A percentile compares a stretch with the other conserved stretches of the same genome.
Conservation (phyloP, 2,888 invertebrate species). For the Ennomos erosarius region DNA sequence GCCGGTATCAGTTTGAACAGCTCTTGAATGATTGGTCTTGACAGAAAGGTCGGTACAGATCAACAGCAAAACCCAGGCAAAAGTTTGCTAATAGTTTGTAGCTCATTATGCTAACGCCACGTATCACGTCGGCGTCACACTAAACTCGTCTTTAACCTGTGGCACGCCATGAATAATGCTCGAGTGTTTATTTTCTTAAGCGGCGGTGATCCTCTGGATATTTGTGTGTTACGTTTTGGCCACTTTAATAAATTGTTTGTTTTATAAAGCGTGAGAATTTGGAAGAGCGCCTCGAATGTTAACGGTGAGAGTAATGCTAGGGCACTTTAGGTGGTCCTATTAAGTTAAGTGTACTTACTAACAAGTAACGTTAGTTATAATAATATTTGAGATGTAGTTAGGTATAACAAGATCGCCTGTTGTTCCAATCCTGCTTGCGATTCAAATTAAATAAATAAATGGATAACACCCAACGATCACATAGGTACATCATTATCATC, state of each 20-base stretch:
- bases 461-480: no score
- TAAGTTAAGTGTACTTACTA: constrained; percentile 15
- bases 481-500: no score
- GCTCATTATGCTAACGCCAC: not conserved
- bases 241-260: constrained; percentile 70
- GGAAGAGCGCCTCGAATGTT: constrained; percentile 57
- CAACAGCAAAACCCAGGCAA: no score
- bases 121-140: not conserved
- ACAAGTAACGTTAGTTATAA: no score
- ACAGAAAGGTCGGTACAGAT: no score
- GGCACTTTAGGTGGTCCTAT: constrained; percentile 31
- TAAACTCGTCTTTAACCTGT: constrained; percentile 11
- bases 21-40: no score
- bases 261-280: constrained; percentile 73
- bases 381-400: no score
- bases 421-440: no score
- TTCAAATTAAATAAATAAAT: no score
- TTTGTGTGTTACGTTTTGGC: constrained; percentile 63
- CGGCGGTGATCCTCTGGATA: constrained; percentile 62
- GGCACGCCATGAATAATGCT: constrained; percentile 60
- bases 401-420: no score
- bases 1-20: no score
- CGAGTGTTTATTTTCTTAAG: constrained; percentile 72
- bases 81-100: no score
- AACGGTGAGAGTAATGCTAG: constrained; percentile 50